Evolutionary conservation across 2,113 vertebrate species (phyloP), one percentile per base, ranked within the genome.

Genomic region (Columba janthina): DNA sequence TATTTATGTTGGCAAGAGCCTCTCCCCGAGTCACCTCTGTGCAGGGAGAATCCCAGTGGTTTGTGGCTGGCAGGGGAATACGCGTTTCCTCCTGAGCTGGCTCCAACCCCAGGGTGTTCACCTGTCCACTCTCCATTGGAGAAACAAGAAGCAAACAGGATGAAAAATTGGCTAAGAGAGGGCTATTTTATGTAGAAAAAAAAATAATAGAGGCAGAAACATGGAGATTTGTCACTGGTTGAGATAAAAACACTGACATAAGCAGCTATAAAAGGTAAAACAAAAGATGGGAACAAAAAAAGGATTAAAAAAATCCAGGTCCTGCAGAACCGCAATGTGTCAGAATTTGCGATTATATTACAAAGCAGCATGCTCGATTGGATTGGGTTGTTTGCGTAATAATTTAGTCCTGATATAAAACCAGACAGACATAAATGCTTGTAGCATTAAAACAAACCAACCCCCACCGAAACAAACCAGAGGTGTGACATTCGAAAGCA

Each of bases 391-490:
- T 25, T n/a, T 70, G 12, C 7, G 14, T 50, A 20, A 44, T 12
- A 57, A 18, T 40, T 79, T 65, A 24, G 3, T 62, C 75, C 54
- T 69, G 6, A 19, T 77, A 32, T 19, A n/a, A 44, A 50, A 58
- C 10, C 6, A 31, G 22, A 64, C 70, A 67, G 38, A 32, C 46
- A 64, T 1, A 70, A 85, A 79, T 44, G 18, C 3, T 75, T 2
- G 1, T 29, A 54, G 12, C 1, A 0, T 53, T 32, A 22, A 64
- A 62, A 71, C 11, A 38, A 2, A 5, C 22, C 22, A 46, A 44
- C 44, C 17, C 17, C 6, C 44, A 44, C 44, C 3, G 44, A 44
- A 44, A 24, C 22, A 40, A 40, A 19, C 3, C 15, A 34, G 5
- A 60, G 38, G 1, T 14, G 20, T 3, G 25, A 2, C 15, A 42